Evolutionary conservation across 2,113 vertebrate genomes (phyloP).

Genomic region (Phrynosoma platyrhinos): DNA sequence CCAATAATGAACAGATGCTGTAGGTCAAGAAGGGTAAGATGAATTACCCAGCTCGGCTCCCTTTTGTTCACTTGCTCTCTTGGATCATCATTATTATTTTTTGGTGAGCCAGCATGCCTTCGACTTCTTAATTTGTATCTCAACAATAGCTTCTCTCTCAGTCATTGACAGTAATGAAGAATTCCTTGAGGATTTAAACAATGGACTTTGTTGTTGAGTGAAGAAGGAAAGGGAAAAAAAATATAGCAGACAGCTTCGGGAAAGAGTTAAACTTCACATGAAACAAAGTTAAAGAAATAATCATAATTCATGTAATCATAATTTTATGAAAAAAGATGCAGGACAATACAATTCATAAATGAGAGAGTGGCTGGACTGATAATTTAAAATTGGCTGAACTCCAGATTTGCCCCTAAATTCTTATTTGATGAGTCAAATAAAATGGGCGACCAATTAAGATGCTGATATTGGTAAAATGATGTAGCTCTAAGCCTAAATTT

Average conservation of each 20-base stretch:
- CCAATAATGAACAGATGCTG: slow-evolving; percentile 58
- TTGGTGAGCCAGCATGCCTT: not conserved
- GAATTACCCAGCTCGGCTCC: slow-evolving; percentile 53
- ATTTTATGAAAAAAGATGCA: not conserved
- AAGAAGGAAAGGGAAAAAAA: not conserved
- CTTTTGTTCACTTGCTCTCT: slow-evolving; percentile 20
- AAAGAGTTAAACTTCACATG: not conserved
- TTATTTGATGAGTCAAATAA: not conserved
- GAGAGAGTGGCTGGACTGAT: not conserved
- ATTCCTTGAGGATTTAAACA: slow-evolving; percentile 43
- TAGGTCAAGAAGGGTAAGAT: slow-evolving; percentile 53
- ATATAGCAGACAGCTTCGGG: not conserved
- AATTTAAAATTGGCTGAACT: not conserved
- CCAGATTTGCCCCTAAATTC: not conserved
- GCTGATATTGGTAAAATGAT: not conserved
- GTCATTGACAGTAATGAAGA: slow-evolving; percentile 42
- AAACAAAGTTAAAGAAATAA: not conserved
- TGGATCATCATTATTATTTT: slow-evolving; percentile 56
- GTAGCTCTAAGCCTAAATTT: not conserved
- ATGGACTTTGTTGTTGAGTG: slow-evolving; percentile 23
- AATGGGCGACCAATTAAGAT: not conserved
- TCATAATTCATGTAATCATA: too few relatives aligned
- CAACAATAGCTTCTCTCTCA: slow-evolving; percentile 25
- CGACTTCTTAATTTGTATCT: slow-evolving; percentile 48
- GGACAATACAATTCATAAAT: too few relatives aligned